Conservation (phyloP, 2,888 invertebrate genomes). For the Hololepta plana region DNA sequence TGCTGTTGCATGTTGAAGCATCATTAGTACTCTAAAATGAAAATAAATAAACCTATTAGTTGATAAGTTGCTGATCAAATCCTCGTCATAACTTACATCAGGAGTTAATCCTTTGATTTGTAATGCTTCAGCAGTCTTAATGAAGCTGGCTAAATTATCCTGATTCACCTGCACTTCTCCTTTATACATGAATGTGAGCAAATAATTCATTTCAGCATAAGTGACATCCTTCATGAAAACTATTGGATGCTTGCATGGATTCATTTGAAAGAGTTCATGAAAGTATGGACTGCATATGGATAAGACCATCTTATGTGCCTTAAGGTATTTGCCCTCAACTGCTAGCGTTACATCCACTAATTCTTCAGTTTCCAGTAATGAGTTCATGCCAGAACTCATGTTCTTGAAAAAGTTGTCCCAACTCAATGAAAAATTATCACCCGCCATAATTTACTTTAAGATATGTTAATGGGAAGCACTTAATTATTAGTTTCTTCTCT, state of each 20-base stretch:
- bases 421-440: slow-evolving; percentile 49
- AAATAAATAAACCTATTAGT: too few species aligned
- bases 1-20: too few species aligned
- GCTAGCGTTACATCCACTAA: slow-evolving; percentile 25
- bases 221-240: slow-evolving; percentile 38
- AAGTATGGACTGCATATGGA: slow-evolving; percentile 56
- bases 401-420: slow-evolving; percentile 60
- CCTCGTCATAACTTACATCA: too few species aligned
- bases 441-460: too few species aligned
- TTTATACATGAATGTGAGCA: slow-evolving; percentile 40
- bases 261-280: slow-evolving; percentile 46
- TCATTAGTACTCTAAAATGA: too few species aligned
- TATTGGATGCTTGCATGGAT: slow-evolving; percentile 49
- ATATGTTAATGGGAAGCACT: too few species aligned
- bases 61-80: too few species aligned
- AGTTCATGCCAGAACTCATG: slow-evolving; percentile 45
- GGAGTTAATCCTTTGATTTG: slow-evolving; percentile 27
- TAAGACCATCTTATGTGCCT: slow-evolving; percentile 51
- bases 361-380: slow-evolving; percentile 22
- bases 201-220: slow-evolving; percentile 33
- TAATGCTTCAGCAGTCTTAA: slow-evolving; percentile 27
- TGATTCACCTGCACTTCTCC: slow-evolving; percentile 28
- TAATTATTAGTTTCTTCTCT: too few species aligned
- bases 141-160: slow-evolving; percentile 25
- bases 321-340: slow-evolving; percentile 37